These are phyloP conservation scores for Lemur catta DNA, from an alignment of 2,797 vertebrate genomes.

Conservation along the genomic window DNA sequence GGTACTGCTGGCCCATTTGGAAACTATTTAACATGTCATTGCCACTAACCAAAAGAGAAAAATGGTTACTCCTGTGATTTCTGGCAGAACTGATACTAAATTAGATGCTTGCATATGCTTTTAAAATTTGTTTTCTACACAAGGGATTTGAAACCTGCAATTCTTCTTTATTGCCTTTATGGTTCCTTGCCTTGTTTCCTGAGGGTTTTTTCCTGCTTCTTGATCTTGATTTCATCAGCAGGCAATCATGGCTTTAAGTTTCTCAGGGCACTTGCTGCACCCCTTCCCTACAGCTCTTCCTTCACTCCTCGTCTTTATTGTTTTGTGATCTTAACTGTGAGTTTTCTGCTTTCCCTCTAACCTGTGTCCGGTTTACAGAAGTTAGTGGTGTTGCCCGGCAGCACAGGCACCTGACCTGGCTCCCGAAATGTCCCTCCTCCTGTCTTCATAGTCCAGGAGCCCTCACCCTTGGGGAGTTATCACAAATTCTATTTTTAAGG, in stretches of 20 bases:
- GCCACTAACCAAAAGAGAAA: not conserved
- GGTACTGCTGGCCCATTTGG: not conserved
- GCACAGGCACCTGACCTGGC: not conserved
- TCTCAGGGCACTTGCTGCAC: not conserved
- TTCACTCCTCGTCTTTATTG: not conserved
- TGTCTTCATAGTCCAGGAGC: not conserved
- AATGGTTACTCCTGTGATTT: not conserved
- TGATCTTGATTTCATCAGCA: not conserved
- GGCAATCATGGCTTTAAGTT: not conserved
- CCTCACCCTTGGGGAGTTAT: not conserved
- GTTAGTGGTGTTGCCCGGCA: not conserved
- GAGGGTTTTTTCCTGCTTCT: not conserved
- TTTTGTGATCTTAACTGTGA: not conserved
- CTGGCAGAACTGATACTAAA: not conserved
- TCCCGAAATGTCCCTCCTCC: not conserved
- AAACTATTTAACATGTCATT: not conserved
- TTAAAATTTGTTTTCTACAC: not conserved
- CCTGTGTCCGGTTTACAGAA: accelerated
- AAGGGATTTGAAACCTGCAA: not conserved
- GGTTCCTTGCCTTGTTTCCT: not conserved
- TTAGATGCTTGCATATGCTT: not conserved
- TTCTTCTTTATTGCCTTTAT: not conserved
- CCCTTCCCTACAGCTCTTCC: not conserved
- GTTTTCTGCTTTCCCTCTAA: not conserved
- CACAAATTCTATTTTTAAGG: not conserved